phyloP scores from a whole-genome alignment of 2,888 invertebrate genomes.

The Pachydiplax longipennis region DNA sequence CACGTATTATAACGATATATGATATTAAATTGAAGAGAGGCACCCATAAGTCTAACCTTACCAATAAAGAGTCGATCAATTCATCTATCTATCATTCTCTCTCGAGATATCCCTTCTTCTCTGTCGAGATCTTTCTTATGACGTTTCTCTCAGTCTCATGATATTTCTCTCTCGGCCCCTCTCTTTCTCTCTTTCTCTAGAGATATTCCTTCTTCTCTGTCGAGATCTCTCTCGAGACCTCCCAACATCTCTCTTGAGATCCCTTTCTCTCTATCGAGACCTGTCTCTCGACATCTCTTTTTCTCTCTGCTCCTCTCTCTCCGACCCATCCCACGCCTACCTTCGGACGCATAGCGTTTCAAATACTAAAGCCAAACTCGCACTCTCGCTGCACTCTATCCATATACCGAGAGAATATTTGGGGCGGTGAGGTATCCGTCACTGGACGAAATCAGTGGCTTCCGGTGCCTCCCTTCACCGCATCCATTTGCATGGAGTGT shows the following conservation, averaged over 20 bases:
- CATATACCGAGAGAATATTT: conserved; percentile 23
- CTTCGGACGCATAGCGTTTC: conserved; percentile 7
- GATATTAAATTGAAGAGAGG: too few species aligned
- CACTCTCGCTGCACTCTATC: conserved; percentile 11
- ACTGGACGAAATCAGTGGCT: conserved; percentile 43
- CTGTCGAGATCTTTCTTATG: too few species aligned
- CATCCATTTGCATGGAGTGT: conserved; percentile 37
- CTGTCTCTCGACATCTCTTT: neutral
- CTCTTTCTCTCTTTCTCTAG: too few species aligned
- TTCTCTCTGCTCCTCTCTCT: neutral
- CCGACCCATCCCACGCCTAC: neutral
- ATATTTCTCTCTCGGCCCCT: too few species aligned
- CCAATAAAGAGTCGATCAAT: too few species aligned
- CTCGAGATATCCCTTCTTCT: too few species aligned
- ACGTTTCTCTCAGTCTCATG: too few species aligned
- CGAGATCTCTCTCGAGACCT: neutral
- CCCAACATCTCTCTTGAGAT: neutral
- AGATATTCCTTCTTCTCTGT: neutral
- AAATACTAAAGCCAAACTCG: neutral
- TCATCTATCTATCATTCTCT: too few species aligned
- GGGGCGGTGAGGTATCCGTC: conserved; percentile 38
- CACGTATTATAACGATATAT: too few species aligned
- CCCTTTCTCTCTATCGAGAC: too few species aligned
- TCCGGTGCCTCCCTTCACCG: conserved; percentile 38
- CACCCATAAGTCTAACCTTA: too few species aligned